phyloP scores from a whole-genome alignment of 1,140 invertebrate species.

The Trichonephila inaurata region DNA sequence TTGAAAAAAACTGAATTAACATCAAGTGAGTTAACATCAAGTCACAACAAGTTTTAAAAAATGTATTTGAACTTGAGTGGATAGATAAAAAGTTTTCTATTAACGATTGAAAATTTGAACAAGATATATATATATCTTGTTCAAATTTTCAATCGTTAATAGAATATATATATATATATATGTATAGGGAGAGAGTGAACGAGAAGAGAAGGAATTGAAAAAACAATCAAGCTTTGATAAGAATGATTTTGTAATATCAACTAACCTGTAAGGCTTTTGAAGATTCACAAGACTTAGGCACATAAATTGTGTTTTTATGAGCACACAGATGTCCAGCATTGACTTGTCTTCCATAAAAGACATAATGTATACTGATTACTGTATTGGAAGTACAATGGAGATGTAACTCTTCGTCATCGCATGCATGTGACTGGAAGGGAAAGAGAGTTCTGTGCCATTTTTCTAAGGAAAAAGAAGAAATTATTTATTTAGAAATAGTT shows the following conservation, averaged over 20 bases:
- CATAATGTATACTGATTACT: slow-evolving; percentile 91
- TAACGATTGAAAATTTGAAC: too few relatives aligned
- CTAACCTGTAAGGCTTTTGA: slow-evolving; percentile 25
- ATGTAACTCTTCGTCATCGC: slow-evolving; percentile 91
- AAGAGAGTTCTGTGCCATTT: slow-evolving; percentile 89
- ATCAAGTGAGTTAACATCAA: too few relatives aligned
- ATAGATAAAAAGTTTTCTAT: too few relatives aligned
- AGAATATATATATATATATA: too few relatives aligned
- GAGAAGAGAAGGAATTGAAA: too few relatives aligned
- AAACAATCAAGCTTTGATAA: not conserved
- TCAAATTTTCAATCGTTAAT: too few relatives aligned
- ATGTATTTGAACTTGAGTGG: too few relatives aligned
- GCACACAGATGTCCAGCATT: slow-evolving; percentile 37
- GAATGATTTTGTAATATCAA: not conserved
- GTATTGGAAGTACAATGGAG: slow-evolving; percentile 92
- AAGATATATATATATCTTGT: too few relatives aligned
- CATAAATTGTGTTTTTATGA: not conserved
- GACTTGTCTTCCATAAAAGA: slow-evolving; percentile 82
- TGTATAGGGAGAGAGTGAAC: too few relatives aligned
- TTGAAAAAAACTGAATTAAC: too few relatives aligned
- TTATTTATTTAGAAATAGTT: not conserved
- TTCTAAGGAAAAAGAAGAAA: not conserved
- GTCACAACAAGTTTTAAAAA: too few relatives aligned
- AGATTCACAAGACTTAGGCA: not conserved
- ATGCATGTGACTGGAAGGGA: slow-evolving; percentile 92